These are phyloP conservation scores for Salvelinus sp. DNA, from an alignment of 2,113 vertebrate species.

Conservation along the genomic window DNA sequence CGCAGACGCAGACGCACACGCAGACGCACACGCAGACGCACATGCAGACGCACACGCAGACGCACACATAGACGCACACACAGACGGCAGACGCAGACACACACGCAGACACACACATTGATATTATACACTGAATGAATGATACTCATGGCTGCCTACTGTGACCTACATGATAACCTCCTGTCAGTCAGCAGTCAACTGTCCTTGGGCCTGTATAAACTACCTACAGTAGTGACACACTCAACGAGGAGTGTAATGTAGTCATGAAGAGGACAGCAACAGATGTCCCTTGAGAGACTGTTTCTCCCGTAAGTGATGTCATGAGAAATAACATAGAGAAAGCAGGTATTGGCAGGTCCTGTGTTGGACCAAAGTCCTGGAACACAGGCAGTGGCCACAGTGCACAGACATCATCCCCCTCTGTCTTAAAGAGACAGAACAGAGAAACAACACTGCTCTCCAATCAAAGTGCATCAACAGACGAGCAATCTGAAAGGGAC, in stretches of 20 bases:
- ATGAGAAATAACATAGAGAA: constrained; percentile 42
- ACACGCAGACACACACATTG: neutral
- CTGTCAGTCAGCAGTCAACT: neutral
- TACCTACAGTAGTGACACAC: constrained; percentile 9
- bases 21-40: constrained; percentile 13
- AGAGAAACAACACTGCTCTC: too few species aligned
- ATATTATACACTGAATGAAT: neutral
- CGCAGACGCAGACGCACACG: neutral
- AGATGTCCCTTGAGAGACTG: constrained; percentile 33
- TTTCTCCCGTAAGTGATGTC: constrained; percentile 15
- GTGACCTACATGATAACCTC: neutral
- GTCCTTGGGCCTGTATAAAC: constrained; percentile 3
- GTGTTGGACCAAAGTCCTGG: constrained; percentile 30
- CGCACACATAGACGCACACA: neutral
- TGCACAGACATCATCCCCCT: too few species aligned
- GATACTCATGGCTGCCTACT: neutral
- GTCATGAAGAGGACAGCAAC: constrained; percentile 28
- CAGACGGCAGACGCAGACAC: neutral
- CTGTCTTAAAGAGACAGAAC: too few species aligned
- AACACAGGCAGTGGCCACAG: neutral
- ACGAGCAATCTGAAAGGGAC: too few species aligned
- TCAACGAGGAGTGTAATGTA: constrained; percentile 10
- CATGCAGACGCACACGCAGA: neutral
- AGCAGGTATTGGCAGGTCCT: constrained; percentile 40
- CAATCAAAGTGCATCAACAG: too few species aligned